Evolutionary conservation across 1,140 invertebrate species (phyloP).

Genomic region (Solenopsis fugax): DNA sequence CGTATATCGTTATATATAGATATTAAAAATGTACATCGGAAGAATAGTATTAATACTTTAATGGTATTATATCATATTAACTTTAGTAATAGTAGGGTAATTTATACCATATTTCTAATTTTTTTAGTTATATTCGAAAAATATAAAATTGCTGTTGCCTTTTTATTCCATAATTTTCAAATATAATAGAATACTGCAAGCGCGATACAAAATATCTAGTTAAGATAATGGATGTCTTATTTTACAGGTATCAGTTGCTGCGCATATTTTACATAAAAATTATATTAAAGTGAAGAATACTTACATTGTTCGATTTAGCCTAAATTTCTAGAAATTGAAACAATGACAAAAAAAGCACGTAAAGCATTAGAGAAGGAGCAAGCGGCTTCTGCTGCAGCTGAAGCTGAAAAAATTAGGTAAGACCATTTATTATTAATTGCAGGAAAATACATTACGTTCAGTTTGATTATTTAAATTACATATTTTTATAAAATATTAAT

Average conservation of each 20-base stretch:
- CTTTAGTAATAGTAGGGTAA: no score
- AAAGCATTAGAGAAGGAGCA: constrained; percentile 68
- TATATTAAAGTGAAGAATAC: constrained; percentile 19
- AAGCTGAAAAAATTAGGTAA: constrained; percentile 70
- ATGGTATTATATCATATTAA: background rate
- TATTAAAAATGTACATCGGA: background rate
- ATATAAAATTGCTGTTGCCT: background rate
- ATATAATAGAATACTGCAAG: background rate
- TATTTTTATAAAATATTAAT: background rate
- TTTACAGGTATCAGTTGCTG: constrained; percentile 13
- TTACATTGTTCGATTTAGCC: constrained; percentile 45
- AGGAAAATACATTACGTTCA: background rate
- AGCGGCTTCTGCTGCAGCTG: constrained; percentile 57
- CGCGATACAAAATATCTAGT: background rate
- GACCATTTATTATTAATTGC: background rate
- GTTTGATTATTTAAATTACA: background rate
- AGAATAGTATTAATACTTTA: background rate
- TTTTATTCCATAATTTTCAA: background rate
- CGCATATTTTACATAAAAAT: background rate
- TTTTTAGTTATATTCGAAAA: background rate
- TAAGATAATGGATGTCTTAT: background rate
- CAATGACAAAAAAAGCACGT: constrained; percentile 63
- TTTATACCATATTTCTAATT: background rate
- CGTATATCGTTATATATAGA: background rate
- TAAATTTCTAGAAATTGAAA: background rate